Evolutionary conservation across 2,888 invertebrate genomes (phyloP), one percentile per base, ranked within the genome.

Genomic region (Chrysolina oricalcia): DNA sequence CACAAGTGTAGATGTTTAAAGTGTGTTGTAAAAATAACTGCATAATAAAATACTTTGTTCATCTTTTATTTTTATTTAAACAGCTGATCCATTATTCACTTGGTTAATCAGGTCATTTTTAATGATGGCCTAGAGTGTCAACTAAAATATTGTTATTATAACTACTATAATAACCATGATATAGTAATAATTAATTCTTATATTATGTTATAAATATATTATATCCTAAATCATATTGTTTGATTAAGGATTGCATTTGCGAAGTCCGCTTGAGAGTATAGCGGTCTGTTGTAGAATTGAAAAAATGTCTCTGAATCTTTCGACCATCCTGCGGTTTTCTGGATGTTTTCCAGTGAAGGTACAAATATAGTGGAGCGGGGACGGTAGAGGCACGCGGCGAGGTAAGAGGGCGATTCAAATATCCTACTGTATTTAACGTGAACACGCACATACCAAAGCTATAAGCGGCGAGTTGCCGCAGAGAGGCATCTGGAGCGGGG

Each of bases 251-350:
- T 59, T 1, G 59, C 21, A 19, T 59, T 59, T 59, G 59, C 59
- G 9, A 59, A 59, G 27, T 59, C 59, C 0, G 59, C 13, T 59
- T 59, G 59, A 59, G 59, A 59, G 27, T 59, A 27, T 19, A 59
- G 27, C 1, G 59, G 59, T 21, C 59, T 59, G 21, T 59, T 21
- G 19, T 59, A 59, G 21, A 59, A 59, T 11, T 21, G 17, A 59
- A 59, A 59, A 59, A 59, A 59, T 21, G 59, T 59, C 59, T 59
- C 19, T 56, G 17, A 59, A 21, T 59, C 59, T 59, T 59, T 59
- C 15, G 59, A 59, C 23, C 59, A 59, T 2, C 59, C 59, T 59
- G 59, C 59, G 5, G 59, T 59, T 21, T 23, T 59, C 9, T 8
- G 21, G 35, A 59, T 23, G 23, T 9, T 59, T 43, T 43, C 3